Evolutionary conservation across 2,888 invertebrate genomes (phyloP).

Genomic region (Patella pellucida): DNA sequence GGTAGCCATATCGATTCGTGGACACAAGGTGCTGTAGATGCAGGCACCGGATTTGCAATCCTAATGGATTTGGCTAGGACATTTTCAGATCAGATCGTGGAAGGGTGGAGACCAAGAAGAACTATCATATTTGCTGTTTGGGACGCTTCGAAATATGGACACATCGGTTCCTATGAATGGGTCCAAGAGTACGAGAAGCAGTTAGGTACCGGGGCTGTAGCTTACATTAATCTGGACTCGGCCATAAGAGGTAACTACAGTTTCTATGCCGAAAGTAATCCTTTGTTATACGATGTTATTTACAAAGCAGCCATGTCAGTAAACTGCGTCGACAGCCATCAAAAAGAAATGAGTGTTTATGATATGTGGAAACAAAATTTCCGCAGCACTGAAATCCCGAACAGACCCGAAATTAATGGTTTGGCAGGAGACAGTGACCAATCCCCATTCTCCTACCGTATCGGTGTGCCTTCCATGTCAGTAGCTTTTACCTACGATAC

Average conservation of each 20-base stretch:
- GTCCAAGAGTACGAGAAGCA: conserved; percentile 62
- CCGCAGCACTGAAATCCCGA: conserved; percentile 27
- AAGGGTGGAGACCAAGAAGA: conserved; percentile 59
- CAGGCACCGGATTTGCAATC: conserved; percentile 56
- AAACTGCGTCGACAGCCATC: conserved; percentile 38
- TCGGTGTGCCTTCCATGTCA: conserved; percentile 68
- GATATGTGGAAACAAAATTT: conserved; percentile 51
- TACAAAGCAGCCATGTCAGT: conserved; percentile 58
- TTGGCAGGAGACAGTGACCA: conserved; percentile 70
- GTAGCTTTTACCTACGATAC: conserved; percentile 64
- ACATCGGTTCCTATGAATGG: conserved; percentile 63
- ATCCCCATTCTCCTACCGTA: conserved; percentile 67
- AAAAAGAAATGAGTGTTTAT: conserved; percentile 45
- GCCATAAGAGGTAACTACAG: conserved; percentile 63
- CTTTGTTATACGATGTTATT: conserved; percentile 56
- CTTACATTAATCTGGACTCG: conserved; percentile 72
- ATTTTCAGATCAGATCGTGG: conserved; percentile 47
- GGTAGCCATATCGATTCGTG: conserved; percentile 64
- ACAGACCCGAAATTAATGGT: conserved; percentile 53
- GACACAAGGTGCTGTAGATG: conserved; percentile 59
- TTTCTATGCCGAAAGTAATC: conserved; percentile 60
- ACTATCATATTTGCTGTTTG: conserved; percentile 62
- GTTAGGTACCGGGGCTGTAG: conserved; percentile 68
- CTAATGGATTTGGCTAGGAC: conserved; percentile 57
- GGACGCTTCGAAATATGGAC: conserved; percentile 63